Conservation (phyloP, 2,888 invertebrate species). For the Diloba caeruleocephala region DNA sequence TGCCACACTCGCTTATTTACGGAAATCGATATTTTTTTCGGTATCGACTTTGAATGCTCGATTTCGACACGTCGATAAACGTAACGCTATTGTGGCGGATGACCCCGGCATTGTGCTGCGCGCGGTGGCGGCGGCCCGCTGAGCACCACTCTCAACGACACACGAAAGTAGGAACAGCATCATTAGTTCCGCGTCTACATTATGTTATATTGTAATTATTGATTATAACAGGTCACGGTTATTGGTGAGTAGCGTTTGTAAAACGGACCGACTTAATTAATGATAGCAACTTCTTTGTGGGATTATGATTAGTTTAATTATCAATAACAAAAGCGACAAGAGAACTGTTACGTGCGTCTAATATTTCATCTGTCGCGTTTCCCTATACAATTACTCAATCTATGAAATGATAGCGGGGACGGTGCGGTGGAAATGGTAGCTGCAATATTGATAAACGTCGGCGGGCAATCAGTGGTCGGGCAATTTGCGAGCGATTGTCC, state of each 20-base stretch:
- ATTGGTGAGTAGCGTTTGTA: slow-evolving; percentile 71
- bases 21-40: slow-evolving; percentile 89
- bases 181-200: slow-evolving; percentile 83
- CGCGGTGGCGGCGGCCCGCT: slow-evolving; percentile 67
- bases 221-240: slow-evolving; percentile 85
- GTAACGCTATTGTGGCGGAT: slow-evolving; percentile 83
- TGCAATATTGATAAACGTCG: slow-evolving; percentile 86
- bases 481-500: slow-evolving; percentile 87
- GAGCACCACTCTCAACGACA: slow-evolving; percentile 71
- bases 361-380: slow-evolving; percentile 67
- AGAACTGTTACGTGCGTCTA: slow-evolving; percentile 62
- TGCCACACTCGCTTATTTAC: slow-evolving; percentile 89
- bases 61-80: slow-evolving; percentile 85
- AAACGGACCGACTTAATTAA: slow-evolving; percentile 79
- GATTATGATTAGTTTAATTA: slow-evolving; percentile 73
- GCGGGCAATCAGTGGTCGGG: slow-evolving; percentile 80
- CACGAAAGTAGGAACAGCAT: slow-evolving; percentile 69
- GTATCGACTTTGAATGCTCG: slow-evolving; percentile 83
- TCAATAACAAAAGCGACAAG: slow-evolving; percentile 68
- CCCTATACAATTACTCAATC: slow-evolving; percentile 58
- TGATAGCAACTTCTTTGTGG: slow-evolving; percentile 66
- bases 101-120: slow-evolving; percentile 79
- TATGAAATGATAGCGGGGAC: slow-evolving; percentile 59
- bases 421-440: slow-evolving; percentile 61
- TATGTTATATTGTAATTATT: slow-evolving; percentile 85